Evolutionary conservation across 2,888 invertebrate species (phyloP).

Genomic region (Drosophila gaucha): DNA sequence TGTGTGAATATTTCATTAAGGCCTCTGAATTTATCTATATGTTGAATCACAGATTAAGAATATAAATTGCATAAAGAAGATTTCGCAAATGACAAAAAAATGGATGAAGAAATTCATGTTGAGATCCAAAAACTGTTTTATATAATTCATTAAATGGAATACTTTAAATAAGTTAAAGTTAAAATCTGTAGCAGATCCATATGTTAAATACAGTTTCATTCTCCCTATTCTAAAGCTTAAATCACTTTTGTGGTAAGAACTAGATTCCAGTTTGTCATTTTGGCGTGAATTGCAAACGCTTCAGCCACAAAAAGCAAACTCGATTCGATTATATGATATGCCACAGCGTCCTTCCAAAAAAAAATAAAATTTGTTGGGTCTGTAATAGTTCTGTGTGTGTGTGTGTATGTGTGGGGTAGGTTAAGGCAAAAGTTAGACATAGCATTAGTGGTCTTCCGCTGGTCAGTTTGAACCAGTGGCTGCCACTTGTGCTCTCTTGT

Average conservation of each 20-base stretch:
- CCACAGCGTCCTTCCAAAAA: slow-evolving; percentile 3
- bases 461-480: slow-evolving; percentile 33
- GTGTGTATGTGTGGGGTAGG: not conserved
- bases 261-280: slow-evolving; percentile 11
- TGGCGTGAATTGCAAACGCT: slow-evolving; percentile 38
- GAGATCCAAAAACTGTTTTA: too few relatives aligned
- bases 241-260: slow-evolving; percentile 21
- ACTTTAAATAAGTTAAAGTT: too few relatives aligned
- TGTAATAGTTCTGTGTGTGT: not conserved
- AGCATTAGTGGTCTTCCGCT: slow-evolving; percentile 15
- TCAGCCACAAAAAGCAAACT: slow-evolving; percentile 32
- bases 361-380: slow-evolving; percentile 2
- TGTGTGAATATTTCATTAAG: not conserved
- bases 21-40: not conserved
- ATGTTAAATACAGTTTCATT: not conserved
- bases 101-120: too few relatives aligned
- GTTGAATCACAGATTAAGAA: not conserved
- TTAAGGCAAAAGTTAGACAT: slow-evolving; percentile 53
- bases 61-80: too few relatives aligned
- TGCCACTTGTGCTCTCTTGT: slow-evolving; percentile 15
- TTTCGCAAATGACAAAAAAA: too few relatives aligned
- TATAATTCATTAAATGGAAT: too few relatives aligned
- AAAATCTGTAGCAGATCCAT: not conserved
- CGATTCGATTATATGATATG: slow-evolving; percentile 56
- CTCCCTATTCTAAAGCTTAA: slow-evolving; percentile 4